Conservation (phyloP, 2,113 vertebrate species). For the Nipponia nippon region DNA sequence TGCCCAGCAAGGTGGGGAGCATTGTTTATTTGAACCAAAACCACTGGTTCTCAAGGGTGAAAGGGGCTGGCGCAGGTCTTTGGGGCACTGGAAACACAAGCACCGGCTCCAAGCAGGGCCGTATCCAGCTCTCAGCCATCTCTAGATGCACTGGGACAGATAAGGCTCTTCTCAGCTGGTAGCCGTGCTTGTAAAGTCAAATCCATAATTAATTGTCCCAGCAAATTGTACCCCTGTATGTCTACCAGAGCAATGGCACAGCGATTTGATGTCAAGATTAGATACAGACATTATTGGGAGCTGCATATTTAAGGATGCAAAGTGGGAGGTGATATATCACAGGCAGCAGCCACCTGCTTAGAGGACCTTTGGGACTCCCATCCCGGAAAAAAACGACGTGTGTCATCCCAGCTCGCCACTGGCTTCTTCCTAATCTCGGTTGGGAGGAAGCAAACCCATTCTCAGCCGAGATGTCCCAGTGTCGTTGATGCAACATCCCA, state of each 20-base stretch:
- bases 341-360: neutral
- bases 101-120: rapidly evolving
- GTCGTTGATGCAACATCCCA: slow-evolving; percentile 3
- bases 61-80: rapidly evolving
- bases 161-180: neutral
- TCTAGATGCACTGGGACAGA: rapidly evolving
- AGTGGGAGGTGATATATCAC: neutral
- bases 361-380: neutral
- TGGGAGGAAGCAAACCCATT: neutral
- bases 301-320: neutral
- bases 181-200: neutral
- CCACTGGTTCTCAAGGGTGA: neutral
- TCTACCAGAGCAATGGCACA: neutral
- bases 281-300: neutral
- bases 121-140: rapidly evolving
- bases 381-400: neutral
- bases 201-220: neutral
- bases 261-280: neutral
- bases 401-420: neutral
- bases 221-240: neutral
- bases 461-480: neutral
- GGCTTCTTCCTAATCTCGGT: neutral
- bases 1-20: rapidly evolving
- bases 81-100: neutral
- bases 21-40: neutral